These are phyloP conservation scores for Odobenus rosmarus DNA, from an alignment of 2,113 vertebrate species.

Conservation along the genomic window DNA sequence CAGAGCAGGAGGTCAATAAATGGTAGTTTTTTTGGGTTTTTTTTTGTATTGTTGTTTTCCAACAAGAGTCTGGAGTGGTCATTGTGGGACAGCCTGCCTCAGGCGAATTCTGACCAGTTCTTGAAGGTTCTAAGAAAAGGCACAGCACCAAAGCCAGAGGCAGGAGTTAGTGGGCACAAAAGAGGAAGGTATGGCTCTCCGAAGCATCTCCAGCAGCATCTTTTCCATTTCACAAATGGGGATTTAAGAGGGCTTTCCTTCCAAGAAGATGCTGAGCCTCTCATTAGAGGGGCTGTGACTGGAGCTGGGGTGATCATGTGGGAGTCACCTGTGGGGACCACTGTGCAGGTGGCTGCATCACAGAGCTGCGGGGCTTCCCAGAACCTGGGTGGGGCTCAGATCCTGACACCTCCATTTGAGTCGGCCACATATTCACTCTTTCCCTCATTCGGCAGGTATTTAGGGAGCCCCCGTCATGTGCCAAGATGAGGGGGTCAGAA, in stretches of 20 bases:
- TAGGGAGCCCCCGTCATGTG: background rate
- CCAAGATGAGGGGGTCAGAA: background rate
- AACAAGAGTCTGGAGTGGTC: background rate
- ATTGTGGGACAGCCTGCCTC: background rate
- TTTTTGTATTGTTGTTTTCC: background rate
- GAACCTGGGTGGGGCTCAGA: background rate
- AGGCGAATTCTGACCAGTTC: background rate
- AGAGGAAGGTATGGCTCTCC: fast-evolving
- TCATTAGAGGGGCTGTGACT: background rate
- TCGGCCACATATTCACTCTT: background rate
- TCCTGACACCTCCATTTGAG: background rate
- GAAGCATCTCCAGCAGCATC: background rate
- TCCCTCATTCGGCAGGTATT: background rate
- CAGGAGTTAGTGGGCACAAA: background rate
- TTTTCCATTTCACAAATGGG: background rate
- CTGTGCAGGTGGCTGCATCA: background rate
- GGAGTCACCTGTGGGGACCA: background rate
- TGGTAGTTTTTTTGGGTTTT: background rate
- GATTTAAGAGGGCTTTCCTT: background rate
- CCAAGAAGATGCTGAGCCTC: background rate
- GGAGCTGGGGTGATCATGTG: background rate
- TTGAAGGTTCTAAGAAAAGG: background rate
- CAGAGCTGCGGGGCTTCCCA: background rate
- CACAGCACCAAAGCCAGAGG: background rate
- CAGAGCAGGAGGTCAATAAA: background rate